A percentile compares a stretch with the other conserved stretches of the same genome.
phyloP scores from a whole-genome alignment of 2,888 invertebrate genomes.

The Hofmannophila pseudospretella region DNA sequence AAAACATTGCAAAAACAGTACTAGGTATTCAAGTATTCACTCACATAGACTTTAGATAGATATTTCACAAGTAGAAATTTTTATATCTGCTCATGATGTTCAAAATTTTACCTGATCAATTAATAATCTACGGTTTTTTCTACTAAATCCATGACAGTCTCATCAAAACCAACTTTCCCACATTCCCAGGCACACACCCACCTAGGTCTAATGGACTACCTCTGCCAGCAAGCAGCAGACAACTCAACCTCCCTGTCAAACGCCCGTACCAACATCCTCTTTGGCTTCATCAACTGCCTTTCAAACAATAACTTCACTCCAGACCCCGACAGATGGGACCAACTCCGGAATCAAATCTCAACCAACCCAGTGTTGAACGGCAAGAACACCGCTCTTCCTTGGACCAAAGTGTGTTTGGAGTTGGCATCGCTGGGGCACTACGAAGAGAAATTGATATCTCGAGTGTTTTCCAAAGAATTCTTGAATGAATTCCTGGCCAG shows the following conservation, averaged over 20 bases:
- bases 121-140: too few species aligned
- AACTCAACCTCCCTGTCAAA: slow-evolving; percentile 51
- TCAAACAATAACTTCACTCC: slow-evolving; percentile 80
- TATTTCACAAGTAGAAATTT: too few species aligned
- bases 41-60: too few species aligned
- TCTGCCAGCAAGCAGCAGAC: slow-evolving; percentile 64
- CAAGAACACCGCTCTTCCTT: slow-evolving; percentile 59
- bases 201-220: slow-evolving; percentile 76
- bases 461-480: slow-evolving; percentile 70
- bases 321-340: slow-evolving; percentile 62
- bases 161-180: too few species aligned
- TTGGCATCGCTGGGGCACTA: slow-evolving; percentile 79
- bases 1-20: too few species aligned
- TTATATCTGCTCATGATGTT: too few species aligned
- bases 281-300: slow-evolving; percentile 73
- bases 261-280: slow-evolving; percentile 55
- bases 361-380: slow-evolving; percentile 51
- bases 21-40: too few species aligned
- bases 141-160: too few species aligned
- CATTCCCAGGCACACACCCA: slow-evolving; percentile 76
- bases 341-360: slow-evolving; percentile 57
- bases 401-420: slow-evolving; percentile 74
- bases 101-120: too few species aligned
- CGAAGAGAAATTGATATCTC: slow-evolving; percentile 68
- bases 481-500: slow-evolving; percentile 51